Percentiles rank a stretch among this genome's conserved stretches.
Conservation (phyloP, 2,888 invertebrate species). For the Troides helena region DNA sequence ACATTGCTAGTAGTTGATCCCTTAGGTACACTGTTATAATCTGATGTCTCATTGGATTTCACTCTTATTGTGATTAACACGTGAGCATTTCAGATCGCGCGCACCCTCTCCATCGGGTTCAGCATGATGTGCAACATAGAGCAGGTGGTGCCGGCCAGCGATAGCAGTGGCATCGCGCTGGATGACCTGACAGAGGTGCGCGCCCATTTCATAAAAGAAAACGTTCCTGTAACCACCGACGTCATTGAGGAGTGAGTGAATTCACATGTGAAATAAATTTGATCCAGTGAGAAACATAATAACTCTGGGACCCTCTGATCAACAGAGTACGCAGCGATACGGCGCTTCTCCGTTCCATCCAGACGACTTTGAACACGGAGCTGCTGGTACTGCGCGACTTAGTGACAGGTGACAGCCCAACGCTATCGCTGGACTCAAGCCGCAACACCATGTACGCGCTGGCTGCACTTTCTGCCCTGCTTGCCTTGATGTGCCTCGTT, state of each 20-base stretch:
- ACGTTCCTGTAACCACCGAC: conserved; percentile 72
- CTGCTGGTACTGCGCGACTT: conserved; percentile 70
- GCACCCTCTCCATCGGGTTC: conserved; percentile 74
- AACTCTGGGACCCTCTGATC: too few relatives aligned
- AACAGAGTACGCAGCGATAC: conserved; percentile 70
- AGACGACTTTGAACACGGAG: conserved; percentile 53
- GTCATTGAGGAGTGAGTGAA: conserved; percentile 74
- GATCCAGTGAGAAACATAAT: too few relatives aligned
- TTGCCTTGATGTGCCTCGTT: conserved; percentile 68
- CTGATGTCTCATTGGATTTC: too few relatives aligned
- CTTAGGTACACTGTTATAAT: too few relatives aligned
- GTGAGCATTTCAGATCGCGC: conserved; percentile 64
- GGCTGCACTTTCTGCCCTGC: conserved; percentile 73
- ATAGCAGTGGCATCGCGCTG: conserved; percentile 54
- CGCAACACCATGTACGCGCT: conserved; percentile 76
- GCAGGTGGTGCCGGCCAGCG: conserved; percentile 64
- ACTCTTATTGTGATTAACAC: too few relatives aligned
- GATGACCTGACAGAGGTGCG: conserved; percentile 70
- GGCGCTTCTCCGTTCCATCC: conserved; percentile 63
- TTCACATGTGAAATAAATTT: not conserved
- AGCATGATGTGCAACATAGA: conserved; percentile 81
- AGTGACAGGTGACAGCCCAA: conserved; percentile 56
- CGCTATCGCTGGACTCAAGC: conserved; percentile 45
- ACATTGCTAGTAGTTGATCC: too few relatives aligned
- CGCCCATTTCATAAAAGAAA: conserved; percentile 80